Base-by-base conservation (phyloP, 2,888 invertebrate genomes). In the Stenodema calcarata region DNA sequence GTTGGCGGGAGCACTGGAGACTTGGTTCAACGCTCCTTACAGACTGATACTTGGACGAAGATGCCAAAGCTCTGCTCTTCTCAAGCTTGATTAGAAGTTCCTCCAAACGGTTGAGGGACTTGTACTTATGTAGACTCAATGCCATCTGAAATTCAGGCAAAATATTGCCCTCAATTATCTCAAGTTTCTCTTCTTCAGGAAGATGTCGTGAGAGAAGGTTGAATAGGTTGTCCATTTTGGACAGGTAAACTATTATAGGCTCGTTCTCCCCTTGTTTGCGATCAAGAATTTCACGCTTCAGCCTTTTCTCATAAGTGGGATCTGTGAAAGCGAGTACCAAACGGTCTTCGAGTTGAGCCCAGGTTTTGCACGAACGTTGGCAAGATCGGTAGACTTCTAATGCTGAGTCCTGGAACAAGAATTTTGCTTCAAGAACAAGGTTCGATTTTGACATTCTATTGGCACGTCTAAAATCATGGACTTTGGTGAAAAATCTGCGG, bases 221-320 rank as follows among this genome's bases (percentile, higher is more conserved):
- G 23, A 83, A 83, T 0, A 83, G 42, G 18, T 83, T 73, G 18
- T 83, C 69, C 83, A 83, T 73, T 18, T 83, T 82, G 0, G 42
- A 70, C 11, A 73, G 73, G 28, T 69, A 82, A 0, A 82, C 82
- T 3, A 82, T 9, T 0, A 82, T 62, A n/a, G 82, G 82, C 30
- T 82, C 82, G 30, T 82, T 30, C 7, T 62, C 18, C 0, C 83
- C 83, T 23, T 83, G 83, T 1, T 70, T 69, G 1, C 83, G 69
- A 41, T 83, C 41, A 0, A 16, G 4, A 1, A 83, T 82, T 27
- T 82, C 82, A 7, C 2, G 1, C 12, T 62, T 50, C 0, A 82
- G n/a, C 0, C 82, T 0, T 35, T 30, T 82, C 12, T 82, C 70
- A 41, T 82, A 30, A 30, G 35, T 23, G 0, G 30, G 69, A 41